Conservation (phyloP, 1,140 invertebrate species). For the Parapsyche elsis region DNA sequence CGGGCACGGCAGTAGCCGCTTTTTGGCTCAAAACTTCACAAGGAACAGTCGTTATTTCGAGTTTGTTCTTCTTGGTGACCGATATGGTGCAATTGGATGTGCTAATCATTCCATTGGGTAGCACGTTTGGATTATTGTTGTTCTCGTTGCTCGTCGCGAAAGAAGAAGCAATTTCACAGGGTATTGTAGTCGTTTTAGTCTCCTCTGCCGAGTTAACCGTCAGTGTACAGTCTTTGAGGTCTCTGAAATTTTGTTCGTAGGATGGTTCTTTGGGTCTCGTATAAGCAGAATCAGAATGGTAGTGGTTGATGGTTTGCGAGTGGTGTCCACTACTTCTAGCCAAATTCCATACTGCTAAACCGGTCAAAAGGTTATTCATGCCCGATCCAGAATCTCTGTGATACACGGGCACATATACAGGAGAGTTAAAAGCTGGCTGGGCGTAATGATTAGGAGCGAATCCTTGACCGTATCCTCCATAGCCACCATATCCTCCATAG, state of each 20-base stretch:
- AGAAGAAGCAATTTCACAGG: slow-evolving; percentile 49
- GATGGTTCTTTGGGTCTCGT: background rate
- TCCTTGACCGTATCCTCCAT: slow-evolving; percentile 22
- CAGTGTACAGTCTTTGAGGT: slow-evolving; percentile 44
- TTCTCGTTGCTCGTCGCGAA: slow-evolving; percentile 22
- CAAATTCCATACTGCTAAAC: slow-evolving; percentile 46
- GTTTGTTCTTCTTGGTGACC: slow-evolving; percentile 23
- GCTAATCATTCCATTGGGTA: slow-evolving; percentile 22
- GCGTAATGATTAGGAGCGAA: background rate
- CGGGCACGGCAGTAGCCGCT: background rate
- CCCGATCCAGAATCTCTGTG: slow-evolving; percentile 26
- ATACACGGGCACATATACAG: slow-evolving; percentile 27
- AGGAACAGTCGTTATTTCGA: slow-evolving; percentile 43
- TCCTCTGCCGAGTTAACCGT: slow-evolving; percentile 26
- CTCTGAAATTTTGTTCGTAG: background rate
- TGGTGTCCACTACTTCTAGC: slow-evolving; percentile 41
- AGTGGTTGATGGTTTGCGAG: slow-evolving; percentile 19
- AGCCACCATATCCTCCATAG: background rate
- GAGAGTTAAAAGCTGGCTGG: background rate
- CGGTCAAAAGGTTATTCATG: slow-evolving; percentile 41
- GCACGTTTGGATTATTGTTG: background rate
- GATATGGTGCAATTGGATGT: slow-evolving; percentile 41
- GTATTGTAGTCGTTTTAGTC: slow-evolving; percentile 28
- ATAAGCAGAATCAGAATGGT: background rate
- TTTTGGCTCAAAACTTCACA: slow-evolving; percentile 43